Evolutionary conservation across 2,113 vertebrate genomes (phyloP), one percentile per base, ranked within the genome.

Genomic region (Crotalus horridus): DNA sequence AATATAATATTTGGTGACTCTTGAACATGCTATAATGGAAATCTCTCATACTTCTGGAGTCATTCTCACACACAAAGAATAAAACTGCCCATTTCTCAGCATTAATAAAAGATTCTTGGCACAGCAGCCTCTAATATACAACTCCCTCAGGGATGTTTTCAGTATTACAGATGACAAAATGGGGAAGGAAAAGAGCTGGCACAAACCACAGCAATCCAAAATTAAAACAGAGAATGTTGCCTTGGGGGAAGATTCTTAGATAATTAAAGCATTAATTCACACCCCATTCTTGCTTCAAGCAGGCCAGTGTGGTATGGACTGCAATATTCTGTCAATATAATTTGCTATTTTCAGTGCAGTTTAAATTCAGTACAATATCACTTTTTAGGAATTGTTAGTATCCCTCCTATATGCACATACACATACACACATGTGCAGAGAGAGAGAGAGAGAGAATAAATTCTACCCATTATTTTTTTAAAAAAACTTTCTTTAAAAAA

Each of bases 231-330:
- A 96, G 89, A 96, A 91, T 90, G 54, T 64, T 89, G 94, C 94
- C 96, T 94, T 64, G 0, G 95, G 96, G 96, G 93, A 95, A 95
- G 81, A 95, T 92, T 90, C 85, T 5, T 1, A 56, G 91, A 92
- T 96, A 97, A 97, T 97, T 94, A 97, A 97, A 96, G 43, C 96
- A 97, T 96, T 96, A 95, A 97, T 97, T 97, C 96, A 96, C 59
- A 26, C 91, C 89, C 92, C 88, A 92, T 90, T 94, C 95, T 93
- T 48, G 88, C 94, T 95, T 46, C 0, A 0, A 95, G 95, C 5
- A 93, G 87, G 0, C 17, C 0, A 92, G 24, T 88, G 92, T 90
- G 93, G 48, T 90, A 48, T 0, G 81, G 90, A 46, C 58, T 7
- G 23, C 90, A 95, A 94, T 96, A 93, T 89, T 90, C 39, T 26